Percentiles rank a stretch among this genome's conserved stretches.
phyloP scores from a whole-genome alignment of 37 sponge, comb jelly and placozoan species.

The Agelas oroides region DNA sequence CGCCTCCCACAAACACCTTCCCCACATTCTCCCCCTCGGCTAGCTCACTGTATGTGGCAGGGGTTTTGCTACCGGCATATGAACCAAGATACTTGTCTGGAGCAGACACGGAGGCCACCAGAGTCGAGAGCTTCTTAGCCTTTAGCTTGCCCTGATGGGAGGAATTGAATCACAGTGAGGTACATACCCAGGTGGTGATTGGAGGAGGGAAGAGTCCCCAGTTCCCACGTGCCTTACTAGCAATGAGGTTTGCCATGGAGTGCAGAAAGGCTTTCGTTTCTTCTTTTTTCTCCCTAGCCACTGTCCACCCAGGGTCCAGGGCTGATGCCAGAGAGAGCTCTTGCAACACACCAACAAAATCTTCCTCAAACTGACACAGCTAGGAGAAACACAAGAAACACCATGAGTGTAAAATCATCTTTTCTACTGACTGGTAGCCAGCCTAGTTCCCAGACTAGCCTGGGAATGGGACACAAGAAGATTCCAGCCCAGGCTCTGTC shows the following conservation, averaged over 20 bases:
- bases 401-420: no score
- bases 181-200: no score
- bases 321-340: constrained; percentile 33
- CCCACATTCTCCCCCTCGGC: constrained; percentile 10
- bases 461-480: background rate
- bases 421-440: no score
- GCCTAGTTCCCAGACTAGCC: no score
- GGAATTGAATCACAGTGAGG: background rate
- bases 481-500: background rate
- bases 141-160: constrained; percentile 71
- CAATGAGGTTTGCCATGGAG: constrained; percentile 40
- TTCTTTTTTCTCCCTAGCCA: constrained; percentile 30
- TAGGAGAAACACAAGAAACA: background rate
- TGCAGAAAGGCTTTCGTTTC: constrained; percentile 9
- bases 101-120: constrained; percentile 8
- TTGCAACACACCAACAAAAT: constrained; percentile 49
- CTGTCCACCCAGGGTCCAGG: constrained; percentile 78
- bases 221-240: constrained; percentile 42
- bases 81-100: background rate
- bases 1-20: constrained; percentile 43
- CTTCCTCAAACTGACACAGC: constrained; percentile 73
- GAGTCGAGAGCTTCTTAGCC: constrained; percentile 45
- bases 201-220: background rate
- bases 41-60: background rate
- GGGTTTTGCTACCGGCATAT: background rate